Base-by-base conservation (phyloP, 2,888 invertebrate species). In the Phyllotreta cruciferae region DNA sequence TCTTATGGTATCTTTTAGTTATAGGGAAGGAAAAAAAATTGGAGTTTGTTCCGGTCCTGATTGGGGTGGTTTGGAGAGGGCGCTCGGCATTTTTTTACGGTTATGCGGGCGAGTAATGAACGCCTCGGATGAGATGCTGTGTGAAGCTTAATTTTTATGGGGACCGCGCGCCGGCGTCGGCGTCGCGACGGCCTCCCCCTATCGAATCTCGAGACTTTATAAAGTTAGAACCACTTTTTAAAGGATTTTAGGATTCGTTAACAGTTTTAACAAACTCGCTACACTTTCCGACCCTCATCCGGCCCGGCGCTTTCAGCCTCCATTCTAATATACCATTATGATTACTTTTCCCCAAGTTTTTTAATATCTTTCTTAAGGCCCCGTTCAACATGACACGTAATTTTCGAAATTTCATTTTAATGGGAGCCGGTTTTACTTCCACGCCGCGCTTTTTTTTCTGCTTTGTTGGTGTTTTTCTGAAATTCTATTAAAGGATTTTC, bases 201-300 rank as follows among this genome's bases (percentile, higher is more conserved):
- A 73, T 78, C 75, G 78, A 73, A 78, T 77, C 77, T 73, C 69
- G 69, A 73, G 75, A 75, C 77, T 78, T 78, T 78, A 78, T 78
- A 77, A 79, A 80, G 74, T 78, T 78, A 71, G 75, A 73, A 74
- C 74, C 77, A 77, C 78, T 80, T 80, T 80, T 80, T 79, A 79
- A 79, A 76, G 79, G 79, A 80, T 79, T 80, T 79, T 77, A 77
- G 77, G 78, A 80, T 80, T 79, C 80, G 80, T 80, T 80, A 80
- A 80, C 80, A 79, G 79, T 79, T 79, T 79, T 79, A 79, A 79
- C 79, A 80, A 79, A 79, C 78, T 78, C 77, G 74, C 75, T 76
- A 75, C 78, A 75, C 75, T 77, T 76, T 74, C 74, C 75, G 73
- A 72, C 73, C 73, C 73, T 72, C 73, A 69, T 70, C 64, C 4